These are phyloP conservation scores for Pachyseris speciosa DNA, from an alignment of 64 coral and sea anemone genomes.

Conservation along the genomic window DNA sequence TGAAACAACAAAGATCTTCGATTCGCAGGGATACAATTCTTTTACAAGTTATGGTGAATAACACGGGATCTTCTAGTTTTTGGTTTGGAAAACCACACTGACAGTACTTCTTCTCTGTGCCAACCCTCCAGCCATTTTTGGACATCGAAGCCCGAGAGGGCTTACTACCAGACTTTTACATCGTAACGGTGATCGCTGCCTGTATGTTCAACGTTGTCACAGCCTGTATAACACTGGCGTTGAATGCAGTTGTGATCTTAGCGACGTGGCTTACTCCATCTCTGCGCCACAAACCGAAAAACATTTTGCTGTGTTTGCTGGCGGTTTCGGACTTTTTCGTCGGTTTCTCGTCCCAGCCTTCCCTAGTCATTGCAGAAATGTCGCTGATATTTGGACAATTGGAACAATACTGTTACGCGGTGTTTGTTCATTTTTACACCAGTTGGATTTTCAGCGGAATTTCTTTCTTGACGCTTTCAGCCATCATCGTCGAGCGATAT, in stretches of 20 bases:
- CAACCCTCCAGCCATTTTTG: background rate
- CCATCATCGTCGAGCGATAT: conserved; percentile 82
- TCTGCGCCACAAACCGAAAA: conserved; percentile 57
- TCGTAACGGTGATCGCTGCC: background rate
- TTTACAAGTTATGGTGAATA: background rate
- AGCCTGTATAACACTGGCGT: conserved; percentile 1
- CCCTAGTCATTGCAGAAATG: conserved; percentile 29
- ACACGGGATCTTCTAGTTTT: background rate
- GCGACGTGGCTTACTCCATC: conserved; percentile 23
- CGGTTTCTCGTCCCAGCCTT: conserved; percentile 61
- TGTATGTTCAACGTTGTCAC: background rate
- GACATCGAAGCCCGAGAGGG: background rate
- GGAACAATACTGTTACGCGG: conserved; percentile 44
- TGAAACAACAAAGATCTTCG: no score
- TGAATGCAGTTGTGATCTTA: conserved; percentile 57
- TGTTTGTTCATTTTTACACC: conserved; percentile 59
- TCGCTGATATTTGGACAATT: conserved; percentile 5
- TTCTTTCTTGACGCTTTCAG: conserved; percentile 84
- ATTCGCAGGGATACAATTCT: no score
- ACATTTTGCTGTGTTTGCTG: conserved; percentile 58
- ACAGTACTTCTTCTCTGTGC: background rate
- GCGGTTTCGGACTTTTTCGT: conserved; percentile 79
- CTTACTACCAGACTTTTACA: background rate
- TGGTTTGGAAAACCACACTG: background rate
- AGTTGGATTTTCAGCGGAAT: conserved; percentile 73